Conservation (phyloP, 2,888 invertebrate genomes). For the Phalangium opilio region DNA sequence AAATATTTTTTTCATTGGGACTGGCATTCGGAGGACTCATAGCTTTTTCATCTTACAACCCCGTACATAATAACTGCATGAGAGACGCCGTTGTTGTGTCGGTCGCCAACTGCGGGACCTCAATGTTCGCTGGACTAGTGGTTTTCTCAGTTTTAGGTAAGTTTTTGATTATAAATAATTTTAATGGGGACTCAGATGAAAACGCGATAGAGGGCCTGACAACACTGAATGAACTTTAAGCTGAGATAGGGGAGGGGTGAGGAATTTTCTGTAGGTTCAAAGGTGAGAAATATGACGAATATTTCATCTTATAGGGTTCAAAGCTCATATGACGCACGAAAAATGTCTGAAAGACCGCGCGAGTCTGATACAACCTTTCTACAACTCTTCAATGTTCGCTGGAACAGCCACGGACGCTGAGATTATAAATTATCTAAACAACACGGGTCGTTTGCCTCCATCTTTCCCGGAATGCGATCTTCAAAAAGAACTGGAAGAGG, state of each 20-base stretch:
- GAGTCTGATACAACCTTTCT: conserved; percentile 35
- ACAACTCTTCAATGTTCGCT: conserved; percentile 19
- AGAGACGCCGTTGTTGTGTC: conserved; percentile 85
- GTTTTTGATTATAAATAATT: too few relatives aligned
- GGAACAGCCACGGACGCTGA: conserved; percentile 19
- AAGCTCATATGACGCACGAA: conserved; percentile 68
- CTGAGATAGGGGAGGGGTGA: too few relatives aligned
- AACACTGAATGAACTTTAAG: too few relatives aligned
- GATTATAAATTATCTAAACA: conserved; percentile 27
- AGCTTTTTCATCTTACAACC: conserved; percentile 92
- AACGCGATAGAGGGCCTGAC: too few relatives aligned
- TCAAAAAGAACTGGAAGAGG: conserved; percentile 72
- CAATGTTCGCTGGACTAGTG: conserved; percentile 91
- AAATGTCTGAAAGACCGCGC: conserved; percentile 50
- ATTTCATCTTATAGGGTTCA: conserved; percentile 52
- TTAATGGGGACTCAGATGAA: too few relatives aligned
- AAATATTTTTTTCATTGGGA: conserved; percentile 92
- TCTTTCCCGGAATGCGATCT: conserved; percentile 57
- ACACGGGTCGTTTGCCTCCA: conserved; percentile 10
- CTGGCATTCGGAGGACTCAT: conserved; percentile 90
- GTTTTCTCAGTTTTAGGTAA: conserved; percentile 82
- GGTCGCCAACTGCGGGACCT: conserved; percentile 81
- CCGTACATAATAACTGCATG: conserved; percentile 89
- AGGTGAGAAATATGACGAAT: too few relatives aligned
- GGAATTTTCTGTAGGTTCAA: too few relatives aligned